phyloP scores from a whole-genome alignment of 2,888 invertebrate genomes.

The Melanotus villosus region DNA sequence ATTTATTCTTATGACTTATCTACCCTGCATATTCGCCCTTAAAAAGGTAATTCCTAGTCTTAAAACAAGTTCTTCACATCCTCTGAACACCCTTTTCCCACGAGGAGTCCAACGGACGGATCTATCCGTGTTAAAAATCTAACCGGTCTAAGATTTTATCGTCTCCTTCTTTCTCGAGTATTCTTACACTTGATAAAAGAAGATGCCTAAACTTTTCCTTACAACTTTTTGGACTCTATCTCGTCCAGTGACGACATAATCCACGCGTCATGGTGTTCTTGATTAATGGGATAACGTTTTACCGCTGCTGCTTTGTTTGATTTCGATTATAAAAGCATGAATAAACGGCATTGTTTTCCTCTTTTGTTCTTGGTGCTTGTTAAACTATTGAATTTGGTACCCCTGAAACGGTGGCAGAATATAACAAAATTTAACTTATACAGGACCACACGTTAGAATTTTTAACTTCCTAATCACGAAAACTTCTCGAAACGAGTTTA shows the following conservation, averaged over 20 bases:
- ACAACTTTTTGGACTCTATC: slow-evolving; percentile 15
- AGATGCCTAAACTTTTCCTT: not conserved
- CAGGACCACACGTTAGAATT: too few relatives aligned
- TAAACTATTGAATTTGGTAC: slow-evolving; percentile 3
- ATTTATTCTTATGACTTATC: slow-evolving; percentile 52
- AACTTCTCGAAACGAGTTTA: too few relatives aligned
- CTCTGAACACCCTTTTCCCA: slow-evolving; percentile 48
- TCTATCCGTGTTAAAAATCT: slow-evolving; percentile 39
- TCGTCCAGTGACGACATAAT: slow-evolving; percentile 48
- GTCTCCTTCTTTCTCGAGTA: slow-evolving; percentile 11
- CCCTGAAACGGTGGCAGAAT: slow-evolving; percentile 1
- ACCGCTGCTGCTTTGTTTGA: slow-evolving; percentile 39
- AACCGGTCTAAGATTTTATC: slow-evolving; percentile 31
- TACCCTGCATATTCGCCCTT: slow-evolving; percentile 46
- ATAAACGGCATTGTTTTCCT: slow-evolving; percentile 27
- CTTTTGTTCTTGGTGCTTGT: slow-evolving; percentile 15
- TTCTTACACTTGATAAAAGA: not conserved
- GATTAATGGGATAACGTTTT: slow-evolving; percentile 51
- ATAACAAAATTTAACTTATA: too few relatives aligned
- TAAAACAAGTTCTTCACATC: slow-evolving; percentile 47
- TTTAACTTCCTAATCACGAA: too few relatives aligned
- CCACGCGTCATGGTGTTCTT: slow-evolving; percentile 49
- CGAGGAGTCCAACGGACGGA: slow-evolving; percentile 47
- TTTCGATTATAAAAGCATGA: slow-evolving; percentile 25
- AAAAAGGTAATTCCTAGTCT: slow-evolving; percentile 52